Evolutionary conservation across 2,888 invertebrate species (phyloP).

Genomic region (Ophion costatus): DNA sequence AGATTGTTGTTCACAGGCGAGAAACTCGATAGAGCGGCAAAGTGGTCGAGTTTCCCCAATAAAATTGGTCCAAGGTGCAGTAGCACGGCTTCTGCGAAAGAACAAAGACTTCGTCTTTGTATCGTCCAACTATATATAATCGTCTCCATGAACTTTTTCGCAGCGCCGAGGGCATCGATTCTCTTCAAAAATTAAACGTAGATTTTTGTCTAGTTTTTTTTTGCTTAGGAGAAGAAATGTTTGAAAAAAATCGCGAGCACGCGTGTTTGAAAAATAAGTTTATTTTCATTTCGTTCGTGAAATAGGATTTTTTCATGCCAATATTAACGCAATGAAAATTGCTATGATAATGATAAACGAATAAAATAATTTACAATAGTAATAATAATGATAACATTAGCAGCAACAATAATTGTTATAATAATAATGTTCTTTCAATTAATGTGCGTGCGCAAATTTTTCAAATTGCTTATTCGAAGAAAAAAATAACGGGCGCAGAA

Average conservation of each 20-base stretch:
- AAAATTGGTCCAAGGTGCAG: slow-evolving; percentile 2
- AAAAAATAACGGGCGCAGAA: background rate
- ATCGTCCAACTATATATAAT: background rate
- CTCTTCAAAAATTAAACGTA: background rate
- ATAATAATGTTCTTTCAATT: background rate
- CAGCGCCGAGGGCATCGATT: background rate
- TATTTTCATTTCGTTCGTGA: too few relatives aligned
- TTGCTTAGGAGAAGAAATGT: background rate
- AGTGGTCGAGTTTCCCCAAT: slow-evolving; percentile 1
- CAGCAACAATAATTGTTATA: too few relatives aligned
- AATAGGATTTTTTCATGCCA: background rate
- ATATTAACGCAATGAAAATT: background rate
- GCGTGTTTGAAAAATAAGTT: too few relatives aligned
- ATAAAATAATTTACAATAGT: background rate
- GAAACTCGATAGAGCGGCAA: slow-evolving; percentile 38
- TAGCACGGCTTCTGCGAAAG: background rate
- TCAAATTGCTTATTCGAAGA: background rate
- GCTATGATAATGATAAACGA: background rate
- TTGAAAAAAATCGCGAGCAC: background rate
- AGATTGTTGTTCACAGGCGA: background rate
- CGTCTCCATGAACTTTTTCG: background rate
- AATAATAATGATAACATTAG: background rate
- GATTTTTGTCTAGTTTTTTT: too few relatives aligned
- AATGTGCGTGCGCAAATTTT: background rate
- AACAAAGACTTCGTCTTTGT: slow-evolving; percentile 10